phyloP scores from a whole-genome alignment of 2,113 vertebrate species.

The Rhabdomys dilectus region DNA sequence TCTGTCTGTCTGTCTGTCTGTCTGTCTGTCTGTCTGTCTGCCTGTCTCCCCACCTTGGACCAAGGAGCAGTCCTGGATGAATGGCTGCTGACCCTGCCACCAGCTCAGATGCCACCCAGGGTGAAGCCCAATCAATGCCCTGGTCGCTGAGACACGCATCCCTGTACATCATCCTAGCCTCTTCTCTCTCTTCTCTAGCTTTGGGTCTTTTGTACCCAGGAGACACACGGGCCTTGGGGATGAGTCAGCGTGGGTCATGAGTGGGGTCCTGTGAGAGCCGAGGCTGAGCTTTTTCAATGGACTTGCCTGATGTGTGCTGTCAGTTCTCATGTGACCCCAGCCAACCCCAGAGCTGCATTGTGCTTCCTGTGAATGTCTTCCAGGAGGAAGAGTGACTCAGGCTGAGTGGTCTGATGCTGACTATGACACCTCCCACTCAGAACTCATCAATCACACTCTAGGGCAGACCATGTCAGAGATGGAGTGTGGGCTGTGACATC shows the following conservation, averaged over 20 bases:
- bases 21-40: background rate
- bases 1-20: too few species aligned
- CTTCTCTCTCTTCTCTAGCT: background rate
- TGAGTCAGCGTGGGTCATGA: rapidly evolving
- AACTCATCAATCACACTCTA: rapidly evolving
- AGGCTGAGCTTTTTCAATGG: background rate
- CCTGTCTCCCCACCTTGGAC: background rate
- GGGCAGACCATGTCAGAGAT: background rate
- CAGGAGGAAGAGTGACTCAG: background rate
- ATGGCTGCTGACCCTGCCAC: background rate
- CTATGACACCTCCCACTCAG: background rate
- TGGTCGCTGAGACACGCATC: rapidly evolving
- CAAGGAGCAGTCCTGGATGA: background rate
- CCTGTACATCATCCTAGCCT: rapidly evolving
- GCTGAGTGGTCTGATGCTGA: background rate
- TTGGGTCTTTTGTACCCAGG: background rate
- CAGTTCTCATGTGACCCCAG: background rate
- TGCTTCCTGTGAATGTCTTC: background rate
- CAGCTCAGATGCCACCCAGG: background rate
- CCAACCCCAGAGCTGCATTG: background rate
- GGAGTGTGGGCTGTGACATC: background rate
- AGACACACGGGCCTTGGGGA: too few species aligned
- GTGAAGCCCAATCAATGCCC: rapidly evolving
- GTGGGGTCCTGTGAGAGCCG: background rate
- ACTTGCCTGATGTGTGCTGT: background rate